Conservation (phyloP, 2,888 invertebrate species). For the Eutolmus rufibarbis region DNA sequence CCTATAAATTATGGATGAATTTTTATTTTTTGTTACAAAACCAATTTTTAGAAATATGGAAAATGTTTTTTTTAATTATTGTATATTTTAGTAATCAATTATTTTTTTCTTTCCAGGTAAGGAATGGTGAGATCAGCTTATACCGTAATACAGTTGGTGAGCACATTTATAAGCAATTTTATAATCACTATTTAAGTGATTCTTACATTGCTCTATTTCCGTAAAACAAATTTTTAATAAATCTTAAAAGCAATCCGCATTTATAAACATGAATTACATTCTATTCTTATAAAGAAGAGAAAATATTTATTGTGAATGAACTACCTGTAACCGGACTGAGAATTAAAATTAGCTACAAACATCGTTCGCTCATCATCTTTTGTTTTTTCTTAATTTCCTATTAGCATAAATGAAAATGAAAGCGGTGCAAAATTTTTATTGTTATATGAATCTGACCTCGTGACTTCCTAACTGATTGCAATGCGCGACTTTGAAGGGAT, state of each 20-base stretch:
- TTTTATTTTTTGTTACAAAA: background rate
- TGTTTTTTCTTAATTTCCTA: too few species aligned
- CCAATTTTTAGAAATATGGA: background rate
- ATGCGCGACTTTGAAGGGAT: background rate
- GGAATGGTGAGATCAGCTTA: conserved; percentile 3
- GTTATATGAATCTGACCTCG: background rate
- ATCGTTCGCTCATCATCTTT: too few species aligned
- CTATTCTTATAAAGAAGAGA: background rate
- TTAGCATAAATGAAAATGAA: background rate
- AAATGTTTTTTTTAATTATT: background rate
- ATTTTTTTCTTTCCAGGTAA: conserved; percentile 20
- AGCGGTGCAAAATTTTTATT: background rate
- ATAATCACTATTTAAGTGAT: background rate
- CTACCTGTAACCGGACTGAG: too few species aligned
- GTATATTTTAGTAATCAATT: background rate
- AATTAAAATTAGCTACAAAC: too few species aligned
- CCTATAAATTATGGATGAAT: background rate
- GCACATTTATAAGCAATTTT: background rate
- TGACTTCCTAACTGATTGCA: background rate
- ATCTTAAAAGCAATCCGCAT: too few species aligned
- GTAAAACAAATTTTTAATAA: background rate
- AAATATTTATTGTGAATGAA: too few species aligned
- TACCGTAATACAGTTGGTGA: background rate
- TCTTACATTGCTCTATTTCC: background rate
- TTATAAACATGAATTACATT: background rate